Percentiles rank a stretch among this genome's conserved stretches.
Conservation (phyloP, 2,888 invertebrate genomes). For the Saturnia japonica region DNA sequence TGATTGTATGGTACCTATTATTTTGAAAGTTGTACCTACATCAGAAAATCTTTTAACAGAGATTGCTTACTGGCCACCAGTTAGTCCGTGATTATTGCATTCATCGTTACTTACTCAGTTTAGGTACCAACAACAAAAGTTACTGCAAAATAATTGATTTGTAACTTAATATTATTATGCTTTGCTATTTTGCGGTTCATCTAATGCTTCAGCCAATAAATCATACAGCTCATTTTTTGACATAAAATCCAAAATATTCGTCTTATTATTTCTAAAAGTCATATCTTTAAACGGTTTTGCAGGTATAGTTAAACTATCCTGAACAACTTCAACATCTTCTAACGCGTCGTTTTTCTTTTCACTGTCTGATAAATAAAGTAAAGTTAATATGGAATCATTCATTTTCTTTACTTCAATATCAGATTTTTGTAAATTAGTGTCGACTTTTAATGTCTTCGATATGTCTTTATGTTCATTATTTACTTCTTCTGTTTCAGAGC, state of each 20-base stretch:
- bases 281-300: conserved; percentile 30
- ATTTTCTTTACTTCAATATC: conserved; percentile 4
- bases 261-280: conserved; percentile 31
- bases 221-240: conserved; percentile 32
- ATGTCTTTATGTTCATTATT: conserved; percentile 20
- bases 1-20: conserved; percentile 28
- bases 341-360: conserved; percentile 33
- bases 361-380: conserved; percentile 46
- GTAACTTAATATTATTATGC: not conserved
- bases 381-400: conserved; percentile 32
- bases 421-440: not conserved
- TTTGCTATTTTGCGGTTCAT: conserved; percentile 22
- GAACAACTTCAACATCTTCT: conserved; percentile 27
- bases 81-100: too few species aligned
- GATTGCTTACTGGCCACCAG: too few species aligned
- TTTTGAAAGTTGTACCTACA: conserved; percentile 28
- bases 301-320: conserved; percentile 30
- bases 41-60: not conserved
- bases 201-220: conserved; percentile 30
- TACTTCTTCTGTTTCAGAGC: conserved; percentile 18
- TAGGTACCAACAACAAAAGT: not conserved
- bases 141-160: not conserved
- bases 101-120: too few species aligned
- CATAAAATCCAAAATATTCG: conserved; percentile 25
- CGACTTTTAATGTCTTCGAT: not conserved